Base-by-base conservation (phyloP, 2,113 vertebrate genomes). In the Carassius carassius region DNA sequence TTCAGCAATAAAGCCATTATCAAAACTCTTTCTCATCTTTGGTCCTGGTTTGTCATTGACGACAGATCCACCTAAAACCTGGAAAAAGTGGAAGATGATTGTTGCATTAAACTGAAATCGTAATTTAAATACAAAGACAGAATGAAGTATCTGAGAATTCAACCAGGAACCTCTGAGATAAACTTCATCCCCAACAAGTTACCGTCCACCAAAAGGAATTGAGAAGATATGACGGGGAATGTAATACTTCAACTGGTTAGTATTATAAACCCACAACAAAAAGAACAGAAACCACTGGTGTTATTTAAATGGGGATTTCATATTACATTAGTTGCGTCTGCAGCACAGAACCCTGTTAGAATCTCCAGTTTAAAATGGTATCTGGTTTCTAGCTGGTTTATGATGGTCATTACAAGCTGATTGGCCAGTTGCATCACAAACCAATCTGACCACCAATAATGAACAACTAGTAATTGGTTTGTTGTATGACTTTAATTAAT, bases 11-110 rank as follows among this genome's bases (percentile, higher is more conserved):
- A 95, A 91, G 58, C 92, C 93, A 62, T 87, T 89, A 74, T 93
- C 86, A 58, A 94, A 87, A 84, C 87, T 90, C 89, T 91, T 92
- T 93, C 91, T 95, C 95, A 95, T 95, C 79, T 91, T 93, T 87
- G 85, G 87, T 89, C 82, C 90, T 90, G 91, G 35, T 81, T 78
- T 41, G 79, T 83, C 80, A 82, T 63, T n/a, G 75, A 78, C 16
- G 13, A 67, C 14, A n/a, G 6, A 49, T 81, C n/a, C 72, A 23
- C 85, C 83, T 80, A 65, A 41, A 35, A 63, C 69, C 77, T 81
- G 41, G 9, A 72, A 62, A 47, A 29, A 23, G 74, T 3, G 62
- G 16, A 56, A 56, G 10, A 37, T 13, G 10, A 29, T 13, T 14
- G 11, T 60, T 60, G 32, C 9, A 78, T 21, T 35, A 19, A 60